phyloP scores from a whole-genome alignment of 2,888 invertebrate genomes.

The Dysmachus trigonus region DNA sequence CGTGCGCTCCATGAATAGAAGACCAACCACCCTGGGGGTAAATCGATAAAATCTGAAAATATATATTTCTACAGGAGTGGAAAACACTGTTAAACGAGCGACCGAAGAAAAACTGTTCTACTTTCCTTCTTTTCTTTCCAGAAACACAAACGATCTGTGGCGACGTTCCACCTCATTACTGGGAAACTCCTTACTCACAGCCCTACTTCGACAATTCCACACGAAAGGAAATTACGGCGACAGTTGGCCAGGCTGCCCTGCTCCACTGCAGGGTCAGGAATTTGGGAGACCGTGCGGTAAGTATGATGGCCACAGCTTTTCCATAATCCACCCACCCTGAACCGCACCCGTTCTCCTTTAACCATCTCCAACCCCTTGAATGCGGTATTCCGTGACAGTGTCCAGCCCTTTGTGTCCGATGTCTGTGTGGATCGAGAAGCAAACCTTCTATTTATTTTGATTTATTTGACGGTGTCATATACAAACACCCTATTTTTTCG shows the following conservation, averaged over 20 bases:
- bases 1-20: not conserved
- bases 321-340: not conserved
- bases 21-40: not conserved
- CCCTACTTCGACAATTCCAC: constrained; percentile 91
- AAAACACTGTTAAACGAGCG: not conserved
- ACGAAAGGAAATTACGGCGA: constrained; percentile 83
- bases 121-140: constrained; percentile 52
- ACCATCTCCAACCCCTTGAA: not conserved
- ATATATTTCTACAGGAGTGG: not conserved
- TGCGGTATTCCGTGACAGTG: not conserved
- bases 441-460: constrained; percentile 1
- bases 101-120: not conserved
- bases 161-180: constrained; percentile 63
- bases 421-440: not conserved
- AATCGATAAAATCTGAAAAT: constrained; percentile 36
- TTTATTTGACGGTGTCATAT: not conserved
- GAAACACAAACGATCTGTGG: constrained; percentile 62
- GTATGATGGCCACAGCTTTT: constrained; percentile 59
- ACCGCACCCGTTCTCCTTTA: too few relatives aligned
- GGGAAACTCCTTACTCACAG: constrained; percentile 76
- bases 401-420: not conserved
- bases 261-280: constrained; percentile 86
- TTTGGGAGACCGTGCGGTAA: constrained; percentile 88
- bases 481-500: not conserved
- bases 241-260: constrained; percentile 86